phyloP scores from a whole-genome alignment of 2,797 vertebrate species.

The Erethizon dorsatum region DNA sequence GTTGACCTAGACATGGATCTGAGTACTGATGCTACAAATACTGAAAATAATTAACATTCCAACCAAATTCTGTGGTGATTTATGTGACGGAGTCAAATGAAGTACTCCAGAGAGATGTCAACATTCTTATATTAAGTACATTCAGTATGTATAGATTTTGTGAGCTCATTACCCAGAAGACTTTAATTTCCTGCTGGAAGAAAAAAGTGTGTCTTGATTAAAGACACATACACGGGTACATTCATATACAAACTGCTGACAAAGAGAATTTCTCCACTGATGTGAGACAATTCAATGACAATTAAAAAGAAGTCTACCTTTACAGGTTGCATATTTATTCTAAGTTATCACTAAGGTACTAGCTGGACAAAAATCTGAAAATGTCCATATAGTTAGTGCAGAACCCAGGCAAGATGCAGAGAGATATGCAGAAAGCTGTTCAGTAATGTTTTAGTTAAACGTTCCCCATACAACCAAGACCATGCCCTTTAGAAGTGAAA shows the following conservation, averaged over 20 bases:
- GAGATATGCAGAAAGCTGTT: conserved; percentile 33
- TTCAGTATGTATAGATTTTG: conserved; percentile 65
- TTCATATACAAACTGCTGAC: conserved; percentile 25
- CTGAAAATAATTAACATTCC: conserved; percentile 83
- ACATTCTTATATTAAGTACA: conserved; percentile 73
- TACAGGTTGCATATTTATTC: conserved; percentile 73
- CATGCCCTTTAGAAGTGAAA: conserved; percentile 21
- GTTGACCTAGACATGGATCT: conserved; percentile 74
- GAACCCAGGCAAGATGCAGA: conserved; percentile 54
- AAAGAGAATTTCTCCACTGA: conserved; percentile 67
- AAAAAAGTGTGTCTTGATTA: conserved; percentile 78
- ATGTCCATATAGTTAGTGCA: conserved; percentile 35
- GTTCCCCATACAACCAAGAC: not conserved
- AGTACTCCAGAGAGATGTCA: conserved; percentile 75
- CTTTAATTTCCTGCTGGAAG: conserved; percentile 87
- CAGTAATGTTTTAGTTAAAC: not conserved
- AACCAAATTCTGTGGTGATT: conserved; percentile 83
- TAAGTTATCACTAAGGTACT: conserved; percentile 52
- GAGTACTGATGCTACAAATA: conserved; percentile 67
- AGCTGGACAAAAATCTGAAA: conserved; percentile 62
- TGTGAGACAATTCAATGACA: conserved; percentile 70
- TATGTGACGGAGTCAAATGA: conserved; percentile 77
- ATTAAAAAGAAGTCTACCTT: conserved; percentile 68
- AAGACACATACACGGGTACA: conserved; percentile 62
- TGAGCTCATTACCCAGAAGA: conserved; percentile 81